Evolutionary conservation across 2,797 vertebrate genomes (phyloP), one percentile per base, ranked within the genome.

Genomic region (Mionectes olivaceus): DNA sequence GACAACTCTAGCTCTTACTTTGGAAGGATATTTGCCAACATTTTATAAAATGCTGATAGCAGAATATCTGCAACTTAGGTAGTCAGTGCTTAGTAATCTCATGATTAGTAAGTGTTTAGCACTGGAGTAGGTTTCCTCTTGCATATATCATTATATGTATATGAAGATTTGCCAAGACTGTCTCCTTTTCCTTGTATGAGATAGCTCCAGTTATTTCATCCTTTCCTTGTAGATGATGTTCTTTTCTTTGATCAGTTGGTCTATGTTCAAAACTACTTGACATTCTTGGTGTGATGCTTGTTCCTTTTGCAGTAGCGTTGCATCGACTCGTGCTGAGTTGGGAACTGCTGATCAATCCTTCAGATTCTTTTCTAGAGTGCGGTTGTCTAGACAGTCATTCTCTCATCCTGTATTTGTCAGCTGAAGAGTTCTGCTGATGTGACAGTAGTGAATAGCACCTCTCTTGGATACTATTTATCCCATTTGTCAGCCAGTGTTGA

Each of bases 331-430:
- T 16, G 52, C 82, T 92, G 50, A 35, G 50, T 55, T 0, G 4
- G 83, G 74, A 93, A 7, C 70, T 8, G 41, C 84, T 92, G 41
- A 92, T 95, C 93, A 89, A 12, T 83, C 78, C 64, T 92, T 80
- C 32, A 39, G 68, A 56, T 74, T 52, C 71, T 74, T 67, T 90
- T 93, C 75, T 3, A 4, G 78, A 73, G 22, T 22, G 5, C 2
- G 7, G 12, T 19, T 93, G 92, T 93, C 82, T 85, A 83, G 95
- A 85, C 94, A 69, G 84, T 84, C 10, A 4, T 79, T 80, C 60
- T 81, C 11, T 49, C 56, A 67, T 92, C 81, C 78, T 64, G 71
- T 71, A 6, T 83, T 77, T 4, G 41, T 96, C 94, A 92, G 89
- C 68, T 67, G 67, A 70, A 61, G 56, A 59, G 41, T 91, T 82